Evolutionary conservation across 1,140 invertebrate genomes (phyloP), one percentile per base, ranked within the genome.

Genomic region (Drosophila saltans): DNA sequence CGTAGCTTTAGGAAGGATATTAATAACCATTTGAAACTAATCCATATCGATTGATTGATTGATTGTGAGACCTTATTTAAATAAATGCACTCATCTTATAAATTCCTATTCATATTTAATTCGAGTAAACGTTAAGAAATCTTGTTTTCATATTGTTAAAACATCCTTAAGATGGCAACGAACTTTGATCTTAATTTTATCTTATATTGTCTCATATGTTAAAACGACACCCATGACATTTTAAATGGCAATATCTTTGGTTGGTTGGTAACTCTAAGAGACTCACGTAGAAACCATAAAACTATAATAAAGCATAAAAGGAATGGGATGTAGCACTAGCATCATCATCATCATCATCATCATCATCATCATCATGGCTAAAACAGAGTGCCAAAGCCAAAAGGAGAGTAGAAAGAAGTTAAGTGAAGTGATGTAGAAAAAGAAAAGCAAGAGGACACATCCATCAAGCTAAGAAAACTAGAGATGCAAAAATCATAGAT

Each of bases 281-380:
- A 77, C 67, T 61, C 82, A 86, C 82, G 83, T 86, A 83, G 64
- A 74, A 67, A 48, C 72, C 82, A 75, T 88, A 83, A 86, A 88
- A 74, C 69, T 82, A 68, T 88, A 77, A 88, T 86, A 88, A 80
- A 83, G 80, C 76, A 74, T 59, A 56, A 21, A 56, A 70, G 74
- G 43, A 77, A 88, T 82, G 79, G 73, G 82, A 76, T 77, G 72
- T 64, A 88, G 59, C 74, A 76, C 62, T 69, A 58, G 26, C 26
- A 26, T 21, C 8, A 58, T 30, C 55, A 39, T 10, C 30, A 55
- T 30, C 30, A 61, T 30, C 55, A 39, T 10, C 30, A 55, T 30
- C 30, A 61, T 39, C 30, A 33, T 66, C 70, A 69, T 62, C 40
- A 33, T 62, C 40, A 33, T 33, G 6, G 16, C 48, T 66, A 57